Percentiles rank a stretch among this genome's conserved stretches.
These are phyloP conservation scores for Margaritifera margaritifera DNA, from an alignment of 2,888 invertebrate species.

Conservation along the genomic window DNA sequence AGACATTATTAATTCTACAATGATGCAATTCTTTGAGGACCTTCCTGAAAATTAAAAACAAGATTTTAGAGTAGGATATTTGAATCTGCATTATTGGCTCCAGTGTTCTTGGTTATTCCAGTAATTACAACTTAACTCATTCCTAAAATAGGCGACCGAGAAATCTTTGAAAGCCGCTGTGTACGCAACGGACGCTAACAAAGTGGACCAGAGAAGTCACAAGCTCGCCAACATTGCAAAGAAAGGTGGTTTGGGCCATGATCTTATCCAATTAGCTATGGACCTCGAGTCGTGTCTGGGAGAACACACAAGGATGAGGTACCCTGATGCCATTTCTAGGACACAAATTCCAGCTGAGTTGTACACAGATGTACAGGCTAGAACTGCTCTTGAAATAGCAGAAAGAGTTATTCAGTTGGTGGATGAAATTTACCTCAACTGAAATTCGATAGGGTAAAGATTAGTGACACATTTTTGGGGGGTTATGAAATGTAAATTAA, in stretches of 20 bases:
- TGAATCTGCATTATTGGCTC: too few relatives aligned
- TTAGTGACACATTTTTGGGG: too few relatives aligned
- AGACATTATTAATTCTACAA: too few relatives aligned
- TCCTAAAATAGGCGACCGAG: constrained; percentile 8
- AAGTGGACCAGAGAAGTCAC: background rate
- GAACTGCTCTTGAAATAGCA: constrained; percentile 10
- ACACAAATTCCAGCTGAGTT: constrained; percentile 17
- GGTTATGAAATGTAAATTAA: too few relatives aligned
- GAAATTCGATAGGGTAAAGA: too few relatives aligned
- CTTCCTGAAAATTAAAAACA: too few relatives aligned
- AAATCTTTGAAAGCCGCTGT: constrained; percentile 16
- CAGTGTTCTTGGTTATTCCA: too few relatives aligned
- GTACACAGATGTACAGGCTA: constrained; percentile 15
- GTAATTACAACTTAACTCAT: too few relatives aligned
- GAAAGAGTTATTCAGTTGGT: constrained; percentile 12
- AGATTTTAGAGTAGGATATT: too few relatives aligned
- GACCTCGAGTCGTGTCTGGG: constrained; percentile 10
- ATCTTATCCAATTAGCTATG: background rate
- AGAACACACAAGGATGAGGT: constrained; percentile 18
- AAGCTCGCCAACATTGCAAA: background rate
- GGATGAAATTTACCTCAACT: background rate
- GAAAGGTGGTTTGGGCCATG: background rate
- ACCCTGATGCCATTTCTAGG: constrained; percentile 14
- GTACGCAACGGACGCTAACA: constrained; percentile 7
- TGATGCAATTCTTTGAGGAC: too few relatives aligned